These are phyloP conservation scores for Drosophila pallidifrons DNA, from an alignment of 1,140 invertebrate genomes.

Conservation along the genomic window DNA sequence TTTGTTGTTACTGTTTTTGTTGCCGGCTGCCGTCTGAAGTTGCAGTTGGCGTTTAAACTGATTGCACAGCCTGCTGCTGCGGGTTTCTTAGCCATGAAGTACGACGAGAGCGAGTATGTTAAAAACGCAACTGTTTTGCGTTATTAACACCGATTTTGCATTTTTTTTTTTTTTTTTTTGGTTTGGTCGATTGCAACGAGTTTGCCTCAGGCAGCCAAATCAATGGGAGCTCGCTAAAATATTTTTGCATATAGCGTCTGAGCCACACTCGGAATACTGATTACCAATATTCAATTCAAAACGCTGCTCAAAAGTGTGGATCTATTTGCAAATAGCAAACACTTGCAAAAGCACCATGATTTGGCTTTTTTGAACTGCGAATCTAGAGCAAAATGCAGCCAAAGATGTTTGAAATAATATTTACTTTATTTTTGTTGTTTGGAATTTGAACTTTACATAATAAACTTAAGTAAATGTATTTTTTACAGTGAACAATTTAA, in stretches of 20 bases:
- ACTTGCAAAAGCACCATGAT: not conserved
- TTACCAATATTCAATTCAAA: conserved; percentile 7
- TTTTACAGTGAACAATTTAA: too few relatives aligned
- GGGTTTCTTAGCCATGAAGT: conserved; percentile 24
- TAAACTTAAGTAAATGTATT: too few relatives aligned
- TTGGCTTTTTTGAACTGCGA: not conserved
- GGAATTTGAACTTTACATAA: too few relatives aligned
- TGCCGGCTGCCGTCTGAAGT: conserved; percentile 45
- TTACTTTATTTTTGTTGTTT: too few relatives aligned
- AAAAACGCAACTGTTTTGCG: conserved; percentile 50
- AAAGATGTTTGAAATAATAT: too few relatives aligned
- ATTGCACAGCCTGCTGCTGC: conserved; percentile 40
- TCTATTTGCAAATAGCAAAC: conserved; percentile 9
- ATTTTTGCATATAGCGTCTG: conserved; percentile 33
- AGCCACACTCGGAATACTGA: not conserved
- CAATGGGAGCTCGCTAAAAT: conserved; percentile 10
- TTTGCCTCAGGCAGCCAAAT: conserved; percentile 24
- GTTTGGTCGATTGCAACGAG: conserved; percentile 44
- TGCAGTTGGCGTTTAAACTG: conserved; percentile 50
- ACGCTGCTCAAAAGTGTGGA: not conserved
- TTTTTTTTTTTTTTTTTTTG: too few relatives aligned
- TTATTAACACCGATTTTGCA: conserved; percentile 57
- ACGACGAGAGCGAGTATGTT: conserved; percentile 18
- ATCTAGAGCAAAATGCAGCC: too few relatives aligned
- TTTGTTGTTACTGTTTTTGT: conserved; percentile 21